Evolutionary conservation across 2,797 vertebrate species (phyloP).

Genomic region (Avahi laniger): DNA sequence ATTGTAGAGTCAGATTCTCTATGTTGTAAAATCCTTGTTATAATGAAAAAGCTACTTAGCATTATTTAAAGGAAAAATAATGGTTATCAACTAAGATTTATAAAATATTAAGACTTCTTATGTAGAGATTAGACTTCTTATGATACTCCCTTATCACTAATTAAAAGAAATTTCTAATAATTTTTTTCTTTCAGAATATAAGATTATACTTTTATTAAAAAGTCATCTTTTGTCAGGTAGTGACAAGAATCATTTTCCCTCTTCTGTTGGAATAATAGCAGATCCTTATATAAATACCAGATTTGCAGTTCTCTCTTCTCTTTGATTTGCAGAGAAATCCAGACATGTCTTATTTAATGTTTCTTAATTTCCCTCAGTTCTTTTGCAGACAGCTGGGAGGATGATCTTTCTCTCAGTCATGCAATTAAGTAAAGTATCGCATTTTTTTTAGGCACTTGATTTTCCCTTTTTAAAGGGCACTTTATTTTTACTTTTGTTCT

Average conservation of each 20-base stretch:
- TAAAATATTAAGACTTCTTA: not conserved
- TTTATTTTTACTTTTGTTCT: slow-evolving; percentile 2
- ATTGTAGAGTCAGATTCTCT: not conserved
- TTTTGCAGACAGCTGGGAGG: not conserved
- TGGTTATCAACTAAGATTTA: slow-evolving; percentile 16
- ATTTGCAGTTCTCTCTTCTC: not conserved
- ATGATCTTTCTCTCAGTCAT: not conserved
- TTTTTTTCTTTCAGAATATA: slow-evolving; percentile 16
- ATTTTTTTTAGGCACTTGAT: slow-evolving; percentile 7
- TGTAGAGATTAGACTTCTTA: not conserved
- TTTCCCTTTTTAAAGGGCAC: not conserved
- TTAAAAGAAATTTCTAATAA: slow-evolving; percentile 13
- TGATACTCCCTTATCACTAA: not conserved
- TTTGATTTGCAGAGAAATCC: not conserved
- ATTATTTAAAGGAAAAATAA: slow-evolving; percentile 31
- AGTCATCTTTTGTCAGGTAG: not conserved
- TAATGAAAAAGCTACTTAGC: not conserved
- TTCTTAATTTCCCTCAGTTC: not conserved
- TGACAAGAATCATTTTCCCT: not conserved
- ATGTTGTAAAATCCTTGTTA: not conserved
- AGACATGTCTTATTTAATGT: not conserved
- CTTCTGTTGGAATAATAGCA: not conserved
- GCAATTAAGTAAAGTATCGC: not conserved
- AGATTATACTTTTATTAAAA: not conserved
- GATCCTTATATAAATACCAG: not conserved